A percentile compares a stretch with the other conserved stretches of the same genome.
Conservation (phyloP, 2,113 vertebrate genomes). For the Philantomba maxwellii region DNA sequence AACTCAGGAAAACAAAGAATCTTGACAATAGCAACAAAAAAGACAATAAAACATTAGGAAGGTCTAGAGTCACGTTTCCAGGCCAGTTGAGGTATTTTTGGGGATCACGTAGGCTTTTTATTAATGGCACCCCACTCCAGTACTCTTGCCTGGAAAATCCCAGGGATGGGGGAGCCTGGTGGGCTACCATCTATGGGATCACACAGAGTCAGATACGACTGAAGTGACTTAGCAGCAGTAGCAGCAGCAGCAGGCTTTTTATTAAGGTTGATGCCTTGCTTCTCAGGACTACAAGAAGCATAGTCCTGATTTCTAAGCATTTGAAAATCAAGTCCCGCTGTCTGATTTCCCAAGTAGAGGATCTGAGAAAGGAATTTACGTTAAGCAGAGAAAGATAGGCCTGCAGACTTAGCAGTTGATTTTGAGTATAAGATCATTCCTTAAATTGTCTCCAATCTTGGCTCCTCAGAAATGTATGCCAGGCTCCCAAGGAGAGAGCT, state of each 20-base stretch:
- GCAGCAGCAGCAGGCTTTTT: too few species aligned
- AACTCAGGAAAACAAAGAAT: background rate
- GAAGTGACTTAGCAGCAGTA: too few species aligned
- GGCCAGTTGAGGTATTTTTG: too few species aligned
- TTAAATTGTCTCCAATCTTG: background rate
- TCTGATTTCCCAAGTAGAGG: background rate
- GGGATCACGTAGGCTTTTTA: too few species aligned
- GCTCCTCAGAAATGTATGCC: background rate
- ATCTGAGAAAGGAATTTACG: background rate
- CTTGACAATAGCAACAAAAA: background rate
- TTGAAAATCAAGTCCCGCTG: background rate
- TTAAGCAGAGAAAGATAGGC: background rate
- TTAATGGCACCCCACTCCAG: too few species aligned
- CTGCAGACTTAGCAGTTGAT: background rate
- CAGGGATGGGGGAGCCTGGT: too few species aligned
- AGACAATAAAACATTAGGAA: background rate
- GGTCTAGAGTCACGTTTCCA: too few species aligned
- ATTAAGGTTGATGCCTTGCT: background rate
- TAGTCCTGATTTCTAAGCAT: background rate
- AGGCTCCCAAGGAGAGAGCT: background rate
- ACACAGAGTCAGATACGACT: accelerated
- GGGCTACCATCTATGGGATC: too few species aligned
- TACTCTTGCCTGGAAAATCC: too few species aligned
- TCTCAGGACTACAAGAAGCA: background rate
- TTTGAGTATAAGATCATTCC: background rate